Evolutionary conservation across 2,888 invertebrate species (phyloP).

Genomic region (Panzeria rudis): DNA sequence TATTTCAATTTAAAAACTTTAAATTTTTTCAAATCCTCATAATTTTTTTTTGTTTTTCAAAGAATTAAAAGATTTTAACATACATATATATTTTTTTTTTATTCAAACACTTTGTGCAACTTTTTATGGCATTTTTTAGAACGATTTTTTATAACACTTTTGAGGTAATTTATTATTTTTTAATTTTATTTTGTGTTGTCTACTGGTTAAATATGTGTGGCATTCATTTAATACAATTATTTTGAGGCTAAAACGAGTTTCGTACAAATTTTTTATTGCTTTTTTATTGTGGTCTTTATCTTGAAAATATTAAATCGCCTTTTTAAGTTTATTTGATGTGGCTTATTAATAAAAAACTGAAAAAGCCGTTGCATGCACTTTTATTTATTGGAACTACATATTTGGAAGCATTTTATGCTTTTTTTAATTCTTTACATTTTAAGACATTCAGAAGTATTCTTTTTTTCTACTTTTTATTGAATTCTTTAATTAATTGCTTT

Average conservation of each 20-base stretch:
- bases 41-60: background rate
- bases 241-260: conserved; percentile 17
- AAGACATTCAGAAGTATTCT: no score
- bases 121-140: background rate
- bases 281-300: conserved; percentile 27
- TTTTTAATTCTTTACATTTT: background rate
- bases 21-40: conserved; percentile 1
- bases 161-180: background rate
- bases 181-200: background rate
- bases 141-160: background rate
- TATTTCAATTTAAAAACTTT: background rate
- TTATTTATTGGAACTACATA: background rate
- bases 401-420: background rate
- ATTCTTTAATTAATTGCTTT: background rate
- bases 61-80: background rate
- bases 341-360: conserved; percentile 13
- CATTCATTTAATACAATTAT: conserved; percentile 16
- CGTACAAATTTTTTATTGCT: background rate
- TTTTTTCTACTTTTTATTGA: background rate
- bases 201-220: background rate
- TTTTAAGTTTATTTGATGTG: conserved; percentile 35
- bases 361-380: background rate
- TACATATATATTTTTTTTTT: background rate
- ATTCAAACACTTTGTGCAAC: background rate
- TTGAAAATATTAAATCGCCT: conserved; percentile 26